These are phyloP conservation scores for Drosophila novamexicana DNA, from an alignment of 1,140 invertebrate species.

Conservation along the genomic window DNA sequence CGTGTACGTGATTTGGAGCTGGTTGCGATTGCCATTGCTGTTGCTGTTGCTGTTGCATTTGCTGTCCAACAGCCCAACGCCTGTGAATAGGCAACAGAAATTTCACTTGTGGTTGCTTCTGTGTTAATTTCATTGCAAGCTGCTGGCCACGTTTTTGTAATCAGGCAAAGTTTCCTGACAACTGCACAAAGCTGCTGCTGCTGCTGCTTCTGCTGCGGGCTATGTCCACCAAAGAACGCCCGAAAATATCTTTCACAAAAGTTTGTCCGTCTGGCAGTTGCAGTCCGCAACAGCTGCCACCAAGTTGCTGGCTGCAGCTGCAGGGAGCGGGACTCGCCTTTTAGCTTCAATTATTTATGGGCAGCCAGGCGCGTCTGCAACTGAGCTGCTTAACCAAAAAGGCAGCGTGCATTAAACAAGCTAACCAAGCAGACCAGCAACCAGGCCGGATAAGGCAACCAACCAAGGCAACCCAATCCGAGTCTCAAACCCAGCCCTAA, in stretches of 20 bases:
- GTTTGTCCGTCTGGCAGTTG: slow-evolving; percentile 45
- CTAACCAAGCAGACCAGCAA: slow-evolving; percentile 19
- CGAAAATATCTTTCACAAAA: slow-evolving; percentile 71
- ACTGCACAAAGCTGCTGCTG: slow-evolving; percentile 63
- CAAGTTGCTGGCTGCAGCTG: slow-evolving; percentile 37
- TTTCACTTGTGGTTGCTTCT: slow-evolving; percentile 76
- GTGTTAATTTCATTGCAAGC: slow-evolving; percentile 77
- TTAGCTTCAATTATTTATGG: slow-evolving; percentile 82
- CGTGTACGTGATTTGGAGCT: slow-evolving; percentile 62
- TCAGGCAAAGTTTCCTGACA: slow-evolving; percentile 78
- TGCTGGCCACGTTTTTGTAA: slow-evolving; percentile 76
- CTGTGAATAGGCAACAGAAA: slow-evolving; percentile 62
- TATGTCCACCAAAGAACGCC: slow-evolving; percentile 60
- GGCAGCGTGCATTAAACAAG: slow-evolving; percentile 74
- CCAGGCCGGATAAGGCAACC: too few relatives aligned
- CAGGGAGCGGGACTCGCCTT: slow-evolving; percentile 60
- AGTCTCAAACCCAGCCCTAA: too few relatives aligned
- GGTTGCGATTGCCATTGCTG: slow-evolving; percentile 9
- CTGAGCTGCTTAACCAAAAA: slow-evolving; percentile 78
- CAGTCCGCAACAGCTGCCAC: slow-evolving; percentile 63
- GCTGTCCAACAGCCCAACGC: slow-evolving; percentile 29
- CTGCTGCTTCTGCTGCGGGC: slow-evolving; percentile 35
- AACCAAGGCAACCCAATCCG: background rate
- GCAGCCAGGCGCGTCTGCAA: slow-evolving; percentile 74
- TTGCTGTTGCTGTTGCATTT: slow-evolving; percentile 4